Base-by-base conservation (phyloP, 23 tunicate species). In the Aplidium turbinatum region DNA sequence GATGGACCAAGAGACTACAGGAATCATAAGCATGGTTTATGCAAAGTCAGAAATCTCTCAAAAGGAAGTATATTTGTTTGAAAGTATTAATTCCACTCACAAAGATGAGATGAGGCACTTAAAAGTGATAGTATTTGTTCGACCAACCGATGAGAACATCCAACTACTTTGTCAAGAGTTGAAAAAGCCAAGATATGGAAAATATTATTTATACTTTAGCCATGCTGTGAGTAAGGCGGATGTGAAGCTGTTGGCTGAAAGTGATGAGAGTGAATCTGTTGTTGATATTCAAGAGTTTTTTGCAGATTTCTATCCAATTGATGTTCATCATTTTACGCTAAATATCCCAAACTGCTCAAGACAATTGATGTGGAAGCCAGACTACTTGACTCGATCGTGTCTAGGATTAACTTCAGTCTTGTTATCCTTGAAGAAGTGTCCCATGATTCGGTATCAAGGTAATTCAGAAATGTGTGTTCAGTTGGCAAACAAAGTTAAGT, bases 31-130 rank as follows among this genome's bases (percentile, higher is more conserved):
- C 76, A 84, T 91, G 89, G 97, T 84, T 20, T 91, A 80, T 53
- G 65, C 97, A 34, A 83, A 85, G 47, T 94, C 94, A 38, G 99
- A 95, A 67, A 82, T 95, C 5, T 35, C 93, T 38, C 95, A 95
- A 57, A 73, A 88, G 29, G 98, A 95, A 88, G 99, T 95, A 45
- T 95, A 95, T 38, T 53, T 95, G 29, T 95, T 95, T 84, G 99
- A 95, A 80, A 74, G 78, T 3, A 79, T 95, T 22, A 96, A 85
- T 19, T 72, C 91, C 3, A 39, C 38, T 66, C 69, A 74, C 21
- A 52, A 87, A 33, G 90, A 83, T 26, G 57, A 58, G 5, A 69
- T 95, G 80, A 88, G 81, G 34, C 96, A 84, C 62, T 27, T 95
- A 22, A 84, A 88, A 42, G 99, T 84, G 25, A 75, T 95, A 26